phyloP scores from a whole-genome alignment of 2,113 vertebrate species.

The Drymodes brunneopygia region DNA sequence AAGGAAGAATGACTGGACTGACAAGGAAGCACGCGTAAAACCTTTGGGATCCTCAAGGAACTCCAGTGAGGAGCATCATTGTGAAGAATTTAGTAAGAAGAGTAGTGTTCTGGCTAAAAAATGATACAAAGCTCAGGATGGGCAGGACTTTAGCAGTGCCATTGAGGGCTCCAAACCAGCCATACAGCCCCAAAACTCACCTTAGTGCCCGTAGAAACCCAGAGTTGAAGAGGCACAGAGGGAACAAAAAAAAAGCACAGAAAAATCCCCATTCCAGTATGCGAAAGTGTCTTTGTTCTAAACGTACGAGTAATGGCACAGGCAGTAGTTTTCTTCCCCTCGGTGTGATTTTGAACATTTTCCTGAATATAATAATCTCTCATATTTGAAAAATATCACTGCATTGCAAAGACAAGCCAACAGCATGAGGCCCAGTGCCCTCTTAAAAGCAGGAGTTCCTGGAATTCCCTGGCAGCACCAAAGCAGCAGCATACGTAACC shows the following conservation, averaged over 20 bases:
- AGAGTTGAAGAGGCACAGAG: not conserved
- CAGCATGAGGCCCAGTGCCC: fast-evolving
- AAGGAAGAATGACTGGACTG: not conserved
- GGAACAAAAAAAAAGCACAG: not conserved
- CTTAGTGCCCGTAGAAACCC: not conserved
- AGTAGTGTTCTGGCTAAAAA: not conserved
- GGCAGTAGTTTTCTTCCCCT: not conserved
- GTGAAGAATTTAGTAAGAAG: not conserved
- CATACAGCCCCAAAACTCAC: not conserved
- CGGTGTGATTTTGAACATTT: not conserved
- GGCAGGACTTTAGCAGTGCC: not conserved
- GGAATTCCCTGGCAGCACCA: conserved; percentile 48
- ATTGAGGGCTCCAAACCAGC: not conserved
- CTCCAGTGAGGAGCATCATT: not conserved
- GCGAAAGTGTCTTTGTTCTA: not conserved
- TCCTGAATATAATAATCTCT: not conserved
- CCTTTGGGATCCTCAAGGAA: not conserved
- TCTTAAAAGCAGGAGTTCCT: conserved; percentile 50
- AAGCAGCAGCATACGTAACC: not conserved
- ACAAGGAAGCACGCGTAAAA: not conserved
- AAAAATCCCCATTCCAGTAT: not conserved
- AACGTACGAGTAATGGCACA: not conserved
- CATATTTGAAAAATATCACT: not conserved
- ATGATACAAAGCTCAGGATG: not conserved
- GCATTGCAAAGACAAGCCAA: not conserved